Conservation (phyloP, 2,113 vertebrate genomes). For the Pica pica region DNA sequence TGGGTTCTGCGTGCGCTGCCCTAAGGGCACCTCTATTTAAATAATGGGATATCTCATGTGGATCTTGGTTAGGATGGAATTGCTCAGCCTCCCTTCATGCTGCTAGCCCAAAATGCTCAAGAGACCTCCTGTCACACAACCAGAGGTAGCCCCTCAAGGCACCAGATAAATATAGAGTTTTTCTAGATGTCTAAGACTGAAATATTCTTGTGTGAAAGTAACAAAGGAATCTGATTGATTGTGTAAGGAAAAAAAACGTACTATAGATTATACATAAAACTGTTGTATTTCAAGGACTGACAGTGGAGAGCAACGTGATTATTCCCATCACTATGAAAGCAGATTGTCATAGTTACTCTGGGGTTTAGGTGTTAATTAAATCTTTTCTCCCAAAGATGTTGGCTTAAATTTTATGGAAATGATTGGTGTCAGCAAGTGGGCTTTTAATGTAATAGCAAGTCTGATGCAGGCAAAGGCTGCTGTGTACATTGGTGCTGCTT, state of each 20-base stretch:
- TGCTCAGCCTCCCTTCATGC: neutral
- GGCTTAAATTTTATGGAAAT: conserved; percentile 40
- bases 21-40: conserved; percentile 9
- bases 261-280: conserved; percentile 29
- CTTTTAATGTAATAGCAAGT: neutral
- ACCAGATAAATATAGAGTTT: conserved; percentile 43
- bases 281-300: conserved; percentile 13
- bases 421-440: conserved; percentile 34
- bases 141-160: conserved; percentile 37
- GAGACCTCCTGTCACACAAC: conserved; percentile 46
- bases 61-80: conserved; percentile 1
- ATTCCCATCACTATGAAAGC: conserved; percentile 37
- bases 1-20: neutral
- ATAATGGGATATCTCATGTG: conserved; percentile 19
- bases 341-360: conserved; percentile 40
- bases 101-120: conserved; percentile 29
- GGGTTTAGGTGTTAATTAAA: conserved; percentile 68
- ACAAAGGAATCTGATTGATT: conserved; percentile 41
- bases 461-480: neutral
- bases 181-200: conserved; percentile 24
- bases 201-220: conserved; percentile 6
- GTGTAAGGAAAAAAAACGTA: neutral
- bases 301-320: conserved; percentile 15
- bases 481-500: neutral
- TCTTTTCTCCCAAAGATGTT: conserved; percentile 30